A percentile compares a stretch with the other conserved stretches of the same genome.
Conservation (phyloP, 2,888 invertebrate genomes). For the Drosophila rellima region DNA sequence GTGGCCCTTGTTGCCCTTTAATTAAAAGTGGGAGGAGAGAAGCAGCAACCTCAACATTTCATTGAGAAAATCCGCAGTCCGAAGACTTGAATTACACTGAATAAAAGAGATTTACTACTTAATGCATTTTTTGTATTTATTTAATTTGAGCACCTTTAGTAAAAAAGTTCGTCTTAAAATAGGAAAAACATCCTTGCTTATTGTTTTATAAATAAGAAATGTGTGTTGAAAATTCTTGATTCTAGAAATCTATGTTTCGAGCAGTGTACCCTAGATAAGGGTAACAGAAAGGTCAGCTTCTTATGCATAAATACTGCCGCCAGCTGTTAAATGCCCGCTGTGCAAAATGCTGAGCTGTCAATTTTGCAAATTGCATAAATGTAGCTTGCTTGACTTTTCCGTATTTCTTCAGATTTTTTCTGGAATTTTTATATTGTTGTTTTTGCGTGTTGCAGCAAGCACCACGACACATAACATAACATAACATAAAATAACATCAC, state of each 20-base stretch:
- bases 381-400: constrained; percentile 36
- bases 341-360: constrained; percentile 61
- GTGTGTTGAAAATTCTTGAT: not conserved
- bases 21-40: not conserved
- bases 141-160: too few species aligned
- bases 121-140: too few species aligned
- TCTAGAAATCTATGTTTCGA: not conserved
- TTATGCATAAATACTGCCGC: constrained; percentile 32
- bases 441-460: constrained; percentile 17
- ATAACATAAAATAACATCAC: constrained; percentile 13
- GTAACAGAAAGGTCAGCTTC: constrained; percentile 9
- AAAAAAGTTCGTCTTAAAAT: too few species aligned
- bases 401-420: not conserved
- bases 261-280: not conserved
- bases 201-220: too few species aligned
- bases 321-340: constrained; percentile 63
- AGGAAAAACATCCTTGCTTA: too few species aligned
- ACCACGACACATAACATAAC: not conserved
- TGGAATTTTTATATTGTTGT: constrained; percentile 19
- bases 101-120: not conserved
- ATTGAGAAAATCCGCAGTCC: not conserved
- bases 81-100: not conserved
- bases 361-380: constrained; percentile 69
- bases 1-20: constrained; percentile 27
- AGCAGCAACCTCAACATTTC: not conserved